Evolutionary conservation across 64 coral and sea anemone genomes (phyloP).

Genomic region (Exaiptasia diaphana): DNA sequence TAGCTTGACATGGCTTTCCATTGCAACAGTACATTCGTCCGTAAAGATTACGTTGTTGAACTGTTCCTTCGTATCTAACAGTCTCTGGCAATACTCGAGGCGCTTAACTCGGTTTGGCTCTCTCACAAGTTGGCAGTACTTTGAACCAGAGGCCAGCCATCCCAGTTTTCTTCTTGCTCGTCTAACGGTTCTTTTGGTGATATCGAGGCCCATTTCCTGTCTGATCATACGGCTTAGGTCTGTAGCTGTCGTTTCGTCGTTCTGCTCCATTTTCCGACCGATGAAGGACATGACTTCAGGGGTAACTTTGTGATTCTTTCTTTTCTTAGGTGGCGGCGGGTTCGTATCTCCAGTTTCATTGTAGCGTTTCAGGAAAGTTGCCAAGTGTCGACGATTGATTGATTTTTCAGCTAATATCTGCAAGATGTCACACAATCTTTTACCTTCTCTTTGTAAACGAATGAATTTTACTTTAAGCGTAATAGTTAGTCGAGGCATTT

Average conservation of each 20-base stretch:
- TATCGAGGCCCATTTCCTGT: not conserved
- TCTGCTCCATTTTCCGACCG: conserved; percentile 22
- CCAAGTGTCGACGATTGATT: not conserved
- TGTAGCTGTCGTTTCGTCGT: conserved; percentile 16
- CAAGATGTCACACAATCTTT: conserved; percentile 7
- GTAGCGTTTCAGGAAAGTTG: not conserved
- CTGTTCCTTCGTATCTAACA: conserved; percentile 1
- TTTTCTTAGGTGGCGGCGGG: not conserved
- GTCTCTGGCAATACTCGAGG: conserved; percentile 13
- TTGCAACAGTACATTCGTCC: conserved; percentile 30
- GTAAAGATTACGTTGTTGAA: conserved; percentile 55
- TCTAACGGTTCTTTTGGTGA: not conserved
- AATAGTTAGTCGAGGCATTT: conserved; percentile 26
- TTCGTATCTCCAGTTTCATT: not conserved
- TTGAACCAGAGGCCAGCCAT: conserved; percentile 35
- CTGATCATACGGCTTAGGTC: not conserved
- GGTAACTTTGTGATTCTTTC: not conserved
- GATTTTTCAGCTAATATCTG: not conserved
- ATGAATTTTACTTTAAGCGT: not conserved
- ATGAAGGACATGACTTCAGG: conserved; percentile 23
- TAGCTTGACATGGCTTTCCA: conserved; percentile 20
- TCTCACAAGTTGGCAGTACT: conserved; percentile 42
- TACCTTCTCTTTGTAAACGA: not conserved
- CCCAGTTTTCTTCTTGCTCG: conserved; percentile 28
- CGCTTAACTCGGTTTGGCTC: conserved; percentile 27